Evolutionary conservation across 2,888 invertebrate genomes (phyloP).

Genomic region (Cheilosia vulpina): DNA sequence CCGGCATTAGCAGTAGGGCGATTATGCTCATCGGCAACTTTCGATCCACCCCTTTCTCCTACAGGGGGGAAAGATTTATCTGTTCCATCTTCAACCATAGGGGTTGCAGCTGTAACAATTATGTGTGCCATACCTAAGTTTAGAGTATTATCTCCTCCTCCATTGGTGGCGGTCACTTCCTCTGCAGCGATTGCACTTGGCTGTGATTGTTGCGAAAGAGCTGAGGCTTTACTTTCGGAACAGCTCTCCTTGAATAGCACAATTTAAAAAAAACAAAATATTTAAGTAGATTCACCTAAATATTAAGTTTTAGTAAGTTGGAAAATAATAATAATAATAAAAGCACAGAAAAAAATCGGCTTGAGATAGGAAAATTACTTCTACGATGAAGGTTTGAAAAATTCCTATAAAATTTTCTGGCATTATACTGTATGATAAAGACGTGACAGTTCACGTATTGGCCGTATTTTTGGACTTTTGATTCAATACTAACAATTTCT

Average conservation of each 20-base stretch:
- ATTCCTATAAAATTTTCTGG: too few species aligned
- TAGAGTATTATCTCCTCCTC: constrained; percentile 84
- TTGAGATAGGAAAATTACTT: too few species aligned
- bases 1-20: constrained; percentile 51
- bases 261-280: background rate
- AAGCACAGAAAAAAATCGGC: too few species aligned
- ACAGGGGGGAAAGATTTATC: constrained; percentile 91
- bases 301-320: too few species aligned
- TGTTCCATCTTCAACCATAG: constrained; percentile 92
- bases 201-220: constrained; percentile 80
- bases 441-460: too few species aligned
- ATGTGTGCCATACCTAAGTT: constrained; percentile 94
- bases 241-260: constrained; percentile 80
- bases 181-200: constrained; percentile 66
- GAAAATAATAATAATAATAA: too few species aligned
- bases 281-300: too few species aligned
- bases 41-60: constrained; percentile 79
- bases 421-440: too few species aligned
- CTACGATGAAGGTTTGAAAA: too few species aligned
- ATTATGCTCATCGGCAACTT: constrained; percentile 76
- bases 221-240: constrained; percentile 80
- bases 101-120: constrained; percentile 96
- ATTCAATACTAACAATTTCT: too few species aligned
- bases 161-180: constrained; percentile 75
- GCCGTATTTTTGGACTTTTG: too few species aligned